Conservation (phyloP, 2,113 vertebrate species). For the Garra rufa region DNA sequence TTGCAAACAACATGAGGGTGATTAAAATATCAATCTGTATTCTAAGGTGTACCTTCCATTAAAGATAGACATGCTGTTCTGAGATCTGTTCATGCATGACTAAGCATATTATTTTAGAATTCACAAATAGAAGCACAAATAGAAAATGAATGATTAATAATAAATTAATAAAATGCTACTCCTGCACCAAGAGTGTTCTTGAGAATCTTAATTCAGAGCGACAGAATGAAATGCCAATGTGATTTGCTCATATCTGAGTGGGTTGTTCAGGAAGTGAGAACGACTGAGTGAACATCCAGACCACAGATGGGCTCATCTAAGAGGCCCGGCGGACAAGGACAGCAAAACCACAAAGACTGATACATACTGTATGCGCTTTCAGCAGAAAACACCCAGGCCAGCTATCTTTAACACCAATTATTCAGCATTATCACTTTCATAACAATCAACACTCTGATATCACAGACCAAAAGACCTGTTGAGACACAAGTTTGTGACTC, state of each 20-base stretch:
- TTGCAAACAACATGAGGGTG: background rate
- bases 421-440: background rate
- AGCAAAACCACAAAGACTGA: background rate
- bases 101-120: background rate
- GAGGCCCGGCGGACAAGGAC: background rate
- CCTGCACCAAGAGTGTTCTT: background rate
- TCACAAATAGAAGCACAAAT: too few species aligned
- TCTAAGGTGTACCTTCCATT: background rate
- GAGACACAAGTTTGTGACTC: background rate
- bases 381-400: background rate
- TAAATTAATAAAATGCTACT: background rate
- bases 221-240: slow-evolving; percentile 8
- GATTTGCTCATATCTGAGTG: slow-evolving; percentile 30
- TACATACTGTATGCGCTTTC: background rate
- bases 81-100: background rate
- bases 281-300: slow-evolving; percentile 43
- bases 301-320: slow-evolving; percentile 24
- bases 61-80: background rate
- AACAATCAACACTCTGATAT: slow-evolving; percentile 32
- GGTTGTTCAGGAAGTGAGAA: slow-evolving; percentile 28
- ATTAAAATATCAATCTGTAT: background rate
- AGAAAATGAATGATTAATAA: background rate
- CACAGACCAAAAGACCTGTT: background rate
- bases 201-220: background rate
- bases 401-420: background rate